Conservation (phyloP, 1,140 invertebrate genomes). For the Drosophila nigrodunni region DNA sequence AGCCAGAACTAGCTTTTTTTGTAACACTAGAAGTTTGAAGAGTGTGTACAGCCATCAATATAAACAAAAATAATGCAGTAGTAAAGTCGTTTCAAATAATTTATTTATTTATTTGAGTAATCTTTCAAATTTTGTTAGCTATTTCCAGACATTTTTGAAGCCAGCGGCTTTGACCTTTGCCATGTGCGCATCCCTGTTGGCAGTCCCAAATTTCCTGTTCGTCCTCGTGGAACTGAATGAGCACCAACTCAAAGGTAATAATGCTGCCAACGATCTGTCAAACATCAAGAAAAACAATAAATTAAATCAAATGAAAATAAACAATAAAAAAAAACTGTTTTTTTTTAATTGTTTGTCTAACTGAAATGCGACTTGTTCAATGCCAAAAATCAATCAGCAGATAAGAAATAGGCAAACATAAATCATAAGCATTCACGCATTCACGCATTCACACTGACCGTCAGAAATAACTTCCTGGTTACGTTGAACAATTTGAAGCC, state of each 20-base stretch:
- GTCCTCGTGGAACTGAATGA: conserved; percentile 85
- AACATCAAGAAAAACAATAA: neutral
- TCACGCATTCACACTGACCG: conserved; percentile 37
- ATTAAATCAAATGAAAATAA: too few relatives aligned
- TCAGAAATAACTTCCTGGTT: conserved; percentile 87
- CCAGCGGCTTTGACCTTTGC: neutral
- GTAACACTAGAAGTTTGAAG: too few relatives aligned
- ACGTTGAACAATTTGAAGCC: conserved; percentile 88
- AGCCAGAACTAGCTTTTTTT: too few relatives aligned
- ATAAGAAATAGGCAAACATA: neutral
- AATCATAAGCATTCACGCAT: neutral
- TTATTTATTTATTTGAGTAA: too few relatives aligned
- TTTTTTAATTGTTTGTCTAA: neutral
- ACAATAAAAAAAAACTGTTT: too few relatives aligned
- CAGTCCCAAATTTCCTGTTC: conserved; percentile 68
- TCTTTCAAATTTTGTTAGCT: too few relatives aligned
- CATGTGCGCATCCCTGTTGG: neutral
- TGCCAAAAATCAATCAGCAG: conserved; percentile 23
- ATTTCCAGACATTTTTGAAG: too few relatives aligned
- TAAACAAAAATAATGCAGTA: too few relatives aligned
- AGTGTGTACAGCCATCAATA: too few relatives aligned
- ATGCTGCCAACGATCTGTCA: conserved; percentile 87
- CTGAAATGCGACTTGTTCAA: neutral
- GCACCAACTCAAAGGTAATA: conserved; percentile 88
- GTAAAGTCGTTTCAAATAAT: too few relatives aligned